These are phyloP conservation scores for Tautogolabrus adspersus DNA, from an alignment of 2,113 vertebrate species.

Conservation along the genomic window DNA sequence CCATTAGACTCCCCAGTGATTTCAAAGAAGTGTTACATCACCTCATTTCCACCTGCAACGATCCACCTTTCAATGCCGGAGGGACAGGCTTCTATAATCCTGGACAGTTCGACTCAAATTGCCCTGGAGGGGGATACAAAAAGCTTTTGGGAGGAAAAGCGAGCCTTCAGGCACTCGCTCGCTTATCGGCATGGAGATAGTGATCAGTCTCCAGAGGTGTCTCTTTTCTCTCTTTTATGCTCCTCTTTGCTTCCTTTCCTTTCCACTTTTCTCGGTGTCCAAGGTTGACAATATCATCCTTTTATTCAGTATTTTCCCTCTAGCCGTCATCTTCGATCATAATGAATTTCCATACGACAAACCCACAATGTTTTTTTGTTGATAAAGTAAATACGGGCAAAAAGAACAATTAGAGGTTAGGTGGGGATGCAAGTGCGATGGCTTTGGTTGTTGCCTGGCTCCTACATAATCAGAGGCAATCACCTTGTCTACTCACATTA, in stretches of 20 bases:
- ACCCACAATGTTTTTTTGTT: constrained; percentile 7
- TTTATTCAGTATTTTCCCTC: background rate
- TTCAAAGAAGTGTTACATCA: constrained; percentile 44
- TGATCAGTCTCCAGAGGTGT: constrained; percentile 63
- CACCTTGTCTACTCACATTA: constrained; percentile 32
- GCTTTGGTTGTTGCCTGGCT: constrained; percentile 39
- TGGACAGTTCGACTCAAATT: constrained; percentile 60
- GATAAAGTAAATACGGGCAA: constrained; percentile 30
- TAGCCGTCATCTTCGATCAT: background rate
- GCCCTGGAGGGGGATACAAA: constrained; percentile 61
- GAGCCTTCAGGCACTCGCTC: constrained; percentile 63
- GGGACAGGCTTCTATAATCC: constrained; percentile 65
- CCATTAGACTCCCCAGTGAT: constrained; percentile 37
- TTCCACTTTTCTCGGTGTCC: constrained; percentile 33
- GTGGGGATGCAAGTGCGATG: constrained; percentile 61
- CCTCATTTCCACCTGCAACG: constrained; percentile 58
- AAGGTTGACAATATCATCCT: constrained; percentile 28
- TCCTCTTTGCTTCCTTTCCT: constrained; percentile 35
- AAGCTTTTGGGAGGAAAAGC: constrained; percentile 65
- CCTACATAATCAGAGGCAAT: constrained; percentile 46
- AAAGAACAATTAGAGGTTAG: constrained; percentile 25
- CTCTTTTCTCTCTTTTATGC: constrained; percentile 61
- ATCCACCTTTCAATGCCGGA: constrained; percentile 52
- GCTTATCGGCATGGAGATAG: constrained; percentile 69
- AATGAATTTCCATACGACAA: constrained; percentile 27